Evolutionary conservation across 2,113 vertebrate species (phyloP).

Genomic region (Aix galericulata): DNA sequence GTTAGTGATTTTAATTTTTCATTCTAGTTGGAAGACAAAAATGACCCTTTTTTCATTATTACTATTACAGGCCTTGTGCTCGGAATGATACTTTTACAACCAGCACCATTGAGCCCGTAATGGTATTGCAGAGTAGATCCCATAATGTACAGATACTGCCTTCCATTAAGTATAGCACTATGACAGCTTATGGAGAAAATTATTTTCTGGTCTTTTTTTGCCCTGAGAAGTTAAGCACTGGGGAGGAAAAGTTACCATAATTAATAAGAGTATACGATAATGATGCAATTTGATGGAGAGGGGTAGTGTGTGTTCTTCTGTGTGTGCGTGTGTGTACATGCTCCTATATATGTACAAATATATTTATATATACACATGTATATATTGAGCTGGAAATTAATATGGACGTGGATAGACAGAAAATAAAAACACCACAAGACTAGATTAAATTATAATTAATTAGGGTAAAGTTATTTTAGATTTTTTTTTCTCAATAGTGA

Average conservation of each 20-base stretch:
- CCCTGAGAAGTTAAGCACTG: conserved; percentile 41
- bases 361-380: neutral
- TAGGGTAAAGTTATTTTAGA: neutral
- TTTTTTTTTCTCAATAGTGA: conserved; percentile 21
- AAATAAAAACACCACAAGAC: neutral
- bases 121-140: conserved; percentile 71
- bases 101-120: conserved; percentile 67
- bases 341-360: no score
- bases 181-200: conserved; percentile 41
- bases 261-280: neutral
- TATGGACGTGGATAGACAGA: neutral
- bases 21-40: conserved; percentile 71
- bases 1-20: conserved; percentile 79
- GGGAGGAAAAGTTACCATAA: conserved; percentile 51
- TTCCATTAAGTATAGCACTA: conserved; percentile 68
- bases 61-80: conserved; percentile 59
- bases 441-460: conserved; percentile 17
- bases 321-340: neutral
- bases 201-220: conserved; percentile 44
- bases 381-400: neutral
- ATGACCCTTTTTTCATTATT: conserved; percentile 73
- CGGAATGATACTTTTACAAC: conserved; percentile 71
- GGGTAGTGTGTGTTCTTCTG: neutral
- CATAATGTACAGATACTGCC: conserved; percentile 74
- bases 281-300: neutral